Conservation (phyloP, 2,888 invertebrate species). For the Ischnura elegans region DNA sequence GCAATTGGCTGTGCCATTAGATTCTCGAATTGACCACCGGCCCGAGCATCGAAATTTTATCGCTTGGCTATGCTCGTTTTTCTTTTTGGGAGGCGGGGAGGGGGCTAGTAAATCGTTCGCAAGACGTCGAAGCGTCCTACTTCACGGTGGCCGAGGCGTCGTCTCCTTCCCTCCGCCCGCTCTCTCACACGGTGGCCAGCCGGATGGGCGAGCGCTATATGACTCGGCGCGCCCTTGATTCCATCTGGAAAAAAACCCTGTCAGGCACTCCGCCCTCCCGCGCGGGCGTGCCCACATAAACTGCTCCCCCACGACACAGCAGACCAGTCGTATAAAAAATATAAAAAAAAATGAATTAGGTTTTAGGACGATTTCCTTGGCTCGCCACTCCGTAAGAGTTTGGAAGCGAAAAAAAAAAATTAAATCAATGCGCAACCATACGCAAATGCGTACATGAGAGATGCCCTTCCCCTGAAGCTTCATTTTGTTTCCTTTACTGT, state of each 20-base stretch:
- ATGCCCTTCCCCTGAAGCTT: too few relatives aligned
- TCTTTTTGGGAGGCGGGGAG: too few relatives aligned
- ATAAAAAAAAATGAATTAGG: too few relatives aligned
- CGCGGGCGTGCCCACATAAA: conserved; percentile 6
- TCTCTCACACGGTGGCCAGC: not conserved
- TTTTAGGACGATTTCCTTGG: not conserved
- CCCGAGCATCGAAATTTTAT: too few relatives aligned
- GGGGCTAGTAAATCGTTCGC: not conserved
- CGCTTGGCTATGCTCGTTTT: too few relatives aligned
- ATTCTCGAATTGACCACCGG: too few relatives aligned
- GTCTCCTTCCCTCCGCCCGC: not conserved
- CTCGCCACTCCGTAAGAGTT: not conserved
- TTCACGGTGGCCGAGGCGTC: not conserved
- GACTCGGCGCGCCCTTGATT: not conserved
- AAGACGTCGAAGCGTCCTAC: not conserved
- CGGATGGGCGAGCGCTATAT: not conserved
- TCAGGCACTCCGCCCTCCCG: not conserved
- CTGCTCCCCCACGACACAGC: not conserved
- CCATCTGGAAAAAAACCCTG: conserved; percentile 4
- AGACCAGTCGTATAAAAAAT: conserved; percentile 2
- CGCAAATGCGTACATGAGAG: too few relatives aligned
- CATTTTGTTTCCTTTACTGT: too few relatives aligned
- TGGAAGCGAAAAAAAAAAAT: too few relatives aligned
- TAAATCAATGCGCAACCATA: too few relatives aligned
- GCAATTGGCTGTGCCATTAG: too few relatives aligned